Conservation (phyloP, 2,888 invertebrate genomes). For the Diadegma fenestrale region DNA sequence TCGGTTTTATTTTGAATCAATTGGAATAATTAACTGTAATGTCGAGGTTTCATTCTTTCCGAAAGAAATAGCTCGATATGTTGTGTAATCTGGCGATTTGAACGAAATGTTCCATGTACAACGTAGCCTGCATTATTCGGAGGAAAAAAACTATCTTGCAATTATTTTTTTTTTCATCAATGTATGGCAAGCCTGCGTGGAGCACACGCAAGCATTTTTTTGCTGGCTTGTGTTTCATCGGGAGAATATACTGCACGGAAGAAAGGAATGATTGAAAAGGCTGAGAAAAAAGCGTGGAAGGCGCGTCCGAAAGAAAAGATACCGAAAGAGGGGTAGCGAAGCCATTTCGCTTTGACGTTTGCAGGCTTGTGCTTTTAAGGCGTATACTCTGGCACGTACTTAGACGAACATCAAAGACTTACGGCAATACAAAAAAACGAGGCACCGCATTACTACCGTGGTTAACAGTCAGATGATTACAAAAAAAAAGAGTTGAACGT, state of each 20-base stretch:
- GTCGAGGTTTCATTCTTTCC: neutral
- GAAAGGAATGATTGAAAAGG: conserved; percentile 39
- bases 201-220: neutral
- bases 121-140: neutral
- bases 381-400: conserved; percentile 47
- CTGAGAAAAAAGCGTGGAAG: conserved; percentile 30
- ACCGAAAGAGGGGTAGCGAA: conserved; percentile 10
- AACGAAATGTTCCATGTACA: too few relatives aligned
- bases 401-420: conserved; percentile 62
- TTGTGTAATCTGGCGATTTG: neutral
- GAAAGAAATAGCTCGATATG: neutral
- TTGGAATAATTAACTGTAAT: neutral
- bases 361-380: conserved; percentile 50
- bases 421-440: conserved; percentile 10
- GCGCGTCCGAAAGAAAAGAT: conserved; percentile 30
- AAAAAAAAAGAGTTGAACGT: conserved; percentile 25
- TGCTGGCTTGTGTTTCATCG: conserved; percentile 13
- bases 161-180: neutral
- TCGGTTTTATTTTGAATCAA: too few relatives aligned
- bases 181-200: neutral
- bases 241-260: conserved; percentile 1
- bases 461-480: conserved; percentile 57
- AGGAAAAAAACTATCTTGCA: neutral
- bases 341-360: conserved; percentile 50
- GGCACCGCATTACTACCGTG: conserved; percentile 21